Conservation (phyloP, 2,888 invertebrate species). For the Dicranocentrus wangi region DNA sequence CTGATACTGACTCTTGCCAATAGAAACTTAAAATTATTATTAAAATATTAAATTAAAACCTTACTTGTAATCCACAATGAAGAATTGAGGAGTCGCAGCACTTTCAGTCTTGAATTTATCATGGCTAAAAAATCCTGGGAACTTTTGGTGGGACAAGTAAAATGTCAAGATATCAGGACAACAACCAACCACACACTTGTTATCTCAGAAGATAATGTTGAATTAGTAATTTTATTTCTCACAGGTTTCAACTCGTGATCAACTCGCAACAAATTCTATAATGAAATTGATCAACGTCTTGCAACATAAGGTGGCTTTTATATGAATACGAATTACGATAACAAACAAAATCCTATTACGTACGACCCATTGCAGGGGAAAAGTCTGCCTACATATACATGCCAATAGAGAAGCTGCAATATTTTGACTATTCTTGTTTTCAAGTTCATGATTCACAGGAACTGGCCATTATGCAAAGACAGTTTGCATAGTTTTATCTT, state of each 20-base stretch:
- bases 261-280: conserved; percentile 1
- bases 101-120: conserved; percentile 38
- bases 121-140: no score
- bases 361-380: not conserved
- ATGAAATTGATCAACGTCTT: conserved; percentile 29
- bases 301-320: conserved; percentile 26
- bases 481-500: conserved; percentile 10
- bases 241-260: no score
- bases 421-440: conserved; percentile 24
- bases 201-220: no score
- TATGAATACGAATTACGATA: conserved; percentile 17
- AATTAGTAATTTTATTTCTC: no score
- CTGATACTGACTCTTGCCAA: no score
- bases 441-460: conserved; percentile 42
- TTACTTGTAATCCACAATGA: conserved; percentile 69
- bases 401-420: no score
- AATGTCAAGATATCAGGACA: no score
- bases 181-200: no score
- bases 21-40: no score
- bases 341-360: conserved; percentile 16
- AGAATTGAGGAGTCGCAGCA: conserved; percentile 57
- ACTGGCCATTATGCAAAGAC: not conserved
- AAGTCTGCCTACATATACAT: not conserved
- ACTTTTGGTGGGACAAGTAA: no score
- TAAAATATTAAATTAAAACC: no score